Evolutionary conservation across 1,140 invertebrate species (phyloP), one percentile per base, ranked within the genome.

Genomic region (Xylocopa sonorina): DNA sequence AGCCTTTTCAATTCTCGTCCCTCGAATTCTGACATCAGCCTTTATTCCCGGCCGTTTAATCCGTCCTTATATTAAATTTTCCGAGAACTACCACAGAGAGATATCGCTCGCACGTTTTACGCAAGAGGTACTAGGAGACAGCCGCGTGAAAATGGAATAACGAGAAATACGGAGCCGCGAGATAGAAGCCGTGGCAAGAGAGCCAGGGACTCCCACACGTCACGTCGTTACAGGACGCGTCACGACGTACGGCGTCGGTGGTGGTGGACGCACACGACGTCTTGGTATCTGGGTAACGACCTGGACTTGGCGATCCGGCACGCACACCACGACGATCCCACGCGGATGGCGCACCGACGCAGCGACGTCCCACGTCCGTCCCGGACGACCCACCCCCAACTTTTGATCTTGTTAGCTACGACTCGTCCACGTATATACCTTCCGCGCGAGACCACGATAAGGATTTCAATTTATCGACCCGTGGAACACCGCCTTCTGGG

Each of bases 321-420:
- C 82, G 79, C 85, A 88, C 83, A 87, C 87, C n/a, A 51, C 50
- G 57, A 74, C 38, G 89, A 90, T 90, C 89, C 89, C 88, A 91
- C 90, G 88, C 88, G 81, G 66, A 84, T 74, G 79, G 74, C 67
- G 81, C 87, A 82, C 81, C 84, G 78, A 89, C 80, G 73, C 63
- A 53, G n/a, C 80, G 58, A 80, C 90, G 81, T 88, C 90, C 90
- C 90, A 91, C 90, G 88, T 90, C 83, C 83, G 82, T 82, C 84
- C 87, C 84, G 83, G 85, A 86, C 86, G 87, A 82, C 73, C 84
- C 81, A 82, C 86, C 81, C 73, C 74, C 80, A 55, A 82, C 73
- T 77, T 78, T 63, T 78, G 68, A 72, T 78, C 62, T 67, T 67
- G 58, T 80, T 76, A 68, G 69, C 73, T 64, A 66, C 83, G 74